phyloP scores from a whole-genome alignment of 2,113 vertebrate species.

The Ariopsis seemanni region DNA sequence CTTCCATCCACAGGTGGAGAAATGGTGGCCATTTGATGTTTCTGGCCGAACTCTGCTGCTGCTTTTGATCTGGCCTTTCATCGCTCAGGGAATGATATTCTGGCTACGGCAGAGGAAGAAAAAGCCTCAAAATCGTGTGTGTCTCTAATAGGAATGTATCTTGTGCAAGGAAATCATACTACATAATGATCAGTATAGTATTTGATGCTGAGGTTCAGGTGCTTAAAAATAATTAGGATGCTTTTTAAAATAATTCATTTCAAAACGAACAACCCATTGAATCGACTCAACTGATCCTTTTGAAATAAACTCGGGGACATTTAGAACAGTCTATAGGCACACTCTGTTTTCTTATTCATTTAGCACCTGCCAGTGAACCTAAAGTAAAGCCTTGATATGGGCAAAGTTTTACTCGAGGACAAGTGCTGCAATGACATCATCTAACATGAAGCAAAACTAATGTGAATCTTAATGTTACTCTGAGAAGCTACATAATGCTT shows the following conservation, averaged over 20 bases:
- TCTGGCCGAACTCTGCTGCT: conserved; percentile 76
- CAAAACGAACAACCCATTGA: background rate
- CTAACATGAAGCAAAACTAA: background rate
- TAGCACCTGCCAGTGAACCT: background rate
- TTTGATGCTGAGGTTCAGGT: background rate
- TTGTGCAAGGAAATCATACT: conserved; percentile 9
- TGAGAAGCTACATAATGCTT: background rate
- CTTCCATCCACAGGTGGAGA: conserved; percentile 60
- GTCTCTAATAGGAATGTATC: conserved; percentile 51
- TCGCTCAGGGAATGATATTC: conserved; percentile 82
- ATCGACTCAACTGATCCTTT: background rate
- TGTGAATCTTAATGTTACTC: background rate
- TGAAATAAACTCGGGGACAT: background rate
- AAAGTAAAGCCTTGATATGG: background rate
- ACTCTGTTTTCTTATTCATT: background rate
- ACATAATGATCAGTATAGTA: conserved; percentile 9
- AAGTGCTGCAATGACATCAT: background rate
- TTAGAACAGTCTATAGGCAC: background rate
- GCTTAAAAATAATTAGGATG: background rate
- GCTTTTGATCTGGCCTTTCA: conserved; percentile 89
- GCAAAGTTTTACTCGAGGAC: background rate
- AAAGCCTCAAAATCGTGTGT: conserved; percentile 50
- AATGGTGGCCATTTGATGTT: conserved; percentile 67
- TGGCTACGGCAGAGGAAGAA: conserved; percentile 75
- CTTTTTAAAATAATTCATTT: conserved; percentile 1